Evolutionary conservation across 1,140 invertebrate genomes (phyloP).

Genomic region (Dendrolimus punctatus): DNA sequence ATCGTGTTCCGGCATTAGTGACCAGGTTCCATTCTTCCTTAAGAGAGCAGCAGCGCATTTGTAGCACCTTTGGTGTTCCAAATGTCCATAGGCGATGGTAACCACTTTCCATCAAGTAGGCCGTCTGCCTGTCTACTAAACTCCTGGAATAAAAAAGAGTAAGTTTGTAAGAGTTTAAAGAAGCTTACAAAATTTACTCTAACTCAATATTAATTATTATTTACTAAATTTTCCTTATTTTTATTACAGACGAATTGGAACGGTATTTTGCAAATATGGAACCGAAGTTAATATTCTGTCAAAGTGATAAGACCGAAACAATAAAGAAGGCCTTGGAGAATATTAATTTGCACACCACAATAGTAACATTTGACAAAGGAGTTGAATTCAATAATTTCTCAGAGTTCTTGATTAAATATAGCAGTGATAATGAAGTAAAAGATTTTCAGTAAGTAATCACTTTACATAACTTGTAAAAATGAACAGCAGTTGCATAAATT

Average conservation of each 20-base stretch:
- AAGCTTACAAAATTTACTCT: too few species aligned
- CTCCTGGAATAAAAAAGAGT: too few species aligned
- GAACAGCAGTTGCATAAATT: too few species aligned
- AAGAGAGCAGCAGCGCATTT: too few species aligned
- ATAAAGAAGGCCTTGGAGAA: constrained; percentile 9
- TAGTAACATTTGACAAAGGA: constrained; percentile 19
- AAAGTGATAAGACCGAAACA: constrained; percentile 11
- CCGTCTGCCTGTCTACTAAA: too few species aligned
- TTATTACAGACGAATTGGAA: constrained; percentile 23
- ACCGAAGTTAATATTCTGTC: constrained; percentile 25
- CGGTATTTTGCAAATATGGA: constrained; percentile 9
- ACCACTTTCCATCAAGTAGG: too few species aligned
- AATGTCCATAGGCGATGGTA: too few species aligned
- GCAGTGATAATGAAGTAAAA: constrained; percentile 5
- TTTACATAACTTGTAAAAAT: too few species aligned
- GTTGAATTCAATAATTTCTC: constrained; percentile 6
- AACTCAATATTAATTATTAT: neutral
- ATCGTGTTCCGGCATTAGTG: too few species aligned
- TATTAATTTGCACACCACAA: constrained; percentile 1
- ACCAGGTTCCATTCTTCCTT: too few species aligned
- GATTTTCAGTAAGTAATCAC: constrained; percentile 14
- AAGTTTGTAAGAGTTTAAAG: too few species aligned
- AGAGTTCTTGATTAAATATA: constrained; percentile 15
- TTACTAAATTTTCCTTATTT: neutral
- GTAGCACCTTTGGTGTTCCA: too few species aligned